These are phyloP conservation scores for Pachydiplax longipennis DNA, from an alignment of 2,888 invertebrate genomes.

Conservation along the genomic window DNA sequence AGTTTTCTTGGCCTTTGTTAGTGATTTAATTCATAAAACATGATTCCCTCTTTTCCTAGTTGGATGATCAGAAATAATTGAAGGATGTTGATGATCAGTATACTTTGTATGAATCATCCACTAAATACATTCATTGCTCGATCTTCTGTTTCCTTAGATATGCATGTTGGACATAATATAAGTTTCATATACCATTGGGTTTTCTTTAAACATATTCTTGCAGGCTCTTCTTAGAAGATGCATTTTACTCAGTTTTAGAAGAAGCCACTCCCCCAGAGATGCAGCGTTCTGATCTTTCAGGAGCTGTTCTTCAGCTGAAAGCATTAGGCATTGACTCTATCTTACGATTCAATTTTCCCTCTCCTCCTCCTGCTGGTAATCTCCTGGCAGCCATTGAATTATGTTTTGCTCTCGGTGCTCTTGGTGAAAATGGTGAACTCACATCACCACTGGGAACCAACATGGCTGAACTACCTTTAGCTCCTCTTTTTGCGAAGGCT, in stretches of 20 bases:
- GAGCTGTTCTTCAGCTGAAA: conserved; percentile 87
- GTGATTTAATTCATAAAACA: no score
- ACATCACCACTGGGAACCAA: conserved; percentile 79
- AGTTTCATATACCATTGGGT: no score
- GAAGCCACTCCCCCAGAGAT: conserved; percentile 88
- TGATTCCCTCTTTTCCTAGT: no score
- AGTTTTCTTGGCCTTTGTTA: no score
- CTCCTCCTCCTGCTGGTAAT: conserved; percentile 89
- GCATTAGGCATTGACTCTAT: conserved; percentile 94
- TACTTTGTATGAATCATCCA: no score
- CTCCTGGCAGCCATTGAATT: conserved; percentile 85
- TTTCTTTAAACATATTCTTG: conserved; percentile 47
- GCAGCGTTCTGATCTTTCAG: conserved; percentile 85
- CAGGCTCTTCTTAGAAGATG: conserved; percentile 79
- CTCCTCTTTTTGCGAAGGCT: conserved; percentile 86
- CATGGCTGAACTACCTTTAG: conserved; percentile 92
- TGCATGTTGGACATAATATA: no score
- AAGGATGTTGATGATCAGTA: no score
- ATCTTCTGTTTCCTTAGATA: no score
- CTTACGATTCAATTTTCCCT: conserved; percentile 88
- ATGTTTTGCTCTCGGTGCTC: conserved; percentile 82
- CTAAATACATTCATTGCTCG: no score
- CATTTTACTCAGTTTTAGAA: conserved; percentile 71
- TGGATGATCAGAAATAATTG: no score
- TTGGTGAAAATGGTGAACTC: conserved; percentile 79